Percentiles rank a stretch among this genome's conserved stretches.
phyloP scores from a whole-genome alignment of 2,888 invertebrate genomes.

The Stenodema calcarata region DNA sequence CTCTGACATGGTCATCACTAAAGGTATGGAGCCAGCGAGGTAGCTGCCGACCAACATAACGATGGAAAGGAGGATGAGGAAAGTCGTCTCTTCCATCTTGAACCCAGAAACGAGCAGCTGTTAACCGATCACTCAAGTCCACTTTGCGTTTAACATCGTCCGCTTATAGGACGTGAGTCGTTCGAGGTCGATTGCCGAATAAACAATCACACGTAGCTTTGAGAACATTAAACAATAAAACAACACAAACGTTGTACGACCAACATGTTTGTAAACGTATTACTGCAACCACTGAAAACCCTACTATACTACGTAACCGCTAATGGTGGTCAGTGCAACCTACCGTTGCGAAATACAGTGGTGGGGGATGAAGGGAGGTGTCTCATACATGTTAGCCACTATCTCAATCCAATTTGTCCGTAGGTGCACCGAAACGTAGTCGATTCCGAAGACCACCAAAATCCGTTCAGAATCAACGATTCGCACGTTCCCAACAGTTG shows the following conservation, averaged over 20 bases:
- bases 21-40: constrained; percentile 91
- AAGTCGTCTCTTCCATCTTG: constrained; percentile 81
- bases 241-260: background rate
- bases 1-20: constrained; percentile 94
- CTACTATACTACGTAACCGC: too few species aligned
- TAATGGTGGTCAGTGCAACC: too few species aligned
- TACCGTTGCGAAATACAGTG: too few species aligned
- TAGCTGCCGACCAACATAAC: constrained; percentile 98
- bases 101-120: background rate
- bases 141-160: background rate
- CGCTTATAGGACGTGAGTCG: background rate
- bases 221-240: background rate
- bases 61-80: constrained; percentile 80
- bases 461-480: too few species aligned
- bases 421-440: too few species aligned
- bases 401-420: too few species aligned
- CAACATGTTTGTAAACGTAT: constrained; percentile 21
- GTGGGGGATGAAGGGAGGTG: background rate
- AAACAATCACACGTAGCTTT: background rate
- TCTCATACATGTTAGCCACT: too few species aligned
- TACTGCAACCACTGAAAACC: too few species aligned
- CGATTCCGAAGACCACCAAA: too few species aligned
- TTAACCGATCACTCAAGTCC: background rate
- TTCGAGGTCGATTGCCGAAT: background rate
- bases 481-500: too few species aligned